Evolutionary conservation across 1,140 invertebrate species (phyloP), one percentile per base, ranked within the genome.

Genomic region (Sminthurides bifidus): DNA sequence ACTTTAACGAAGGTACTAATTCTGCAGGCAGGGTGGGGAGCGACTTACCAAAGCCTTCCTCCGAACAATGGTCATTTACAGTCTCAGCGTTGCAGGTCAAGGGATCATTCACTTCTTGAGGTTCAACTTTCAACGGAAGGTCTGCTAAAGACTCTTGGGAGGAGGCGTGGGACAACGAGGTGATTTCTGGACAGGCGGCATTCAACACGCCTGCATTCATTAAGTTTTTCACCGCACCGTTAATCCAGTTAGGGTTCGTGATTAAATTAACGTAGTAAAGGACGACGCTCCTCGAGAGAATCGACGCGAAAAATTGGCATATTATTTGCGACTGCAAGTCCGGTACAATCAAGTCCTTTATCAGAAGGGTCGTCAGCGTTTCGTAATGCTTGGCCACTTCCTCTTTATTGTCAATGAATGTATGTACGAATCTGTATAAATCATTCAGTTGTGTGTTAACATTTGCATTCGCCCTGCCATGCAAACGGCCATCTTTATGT

Each of bases 221-320:
- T 19, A 56, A 52, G 19, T 45, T 27, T 15, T 61, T 54, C n/a
- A 64, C 23, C 19, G 45, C 24, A 27, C 37, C 44, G 27, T 60
- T 64, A 14, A 60, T 50, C 62, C 62, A 64, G n/a, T 48, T 55
- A 5, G 62, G 62, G 12, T 60, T 33, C 21, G 40, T 51, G 17
- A 64, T 33, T 23, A 64, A 12, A 37, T 64, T 56, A 6, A 50
- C 45, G 41, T 61, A 64, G 46, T 60, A 64, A 8, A 64, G 30
- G 31, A 64, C 27, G 37, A 60, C 52, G 40, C 52, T 38, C 54
- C 61, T 64, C n/a, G 59, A 55, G 8, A 64, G 30, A 38, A 60
- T 64, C 23, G 58, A 58, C 3, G 62, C 37, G 17, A 64, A 21
- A 49, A 64, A 60, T 44, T 60, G 52, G 33, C 57, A 58, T 12